Base-by-base conservation (phyloP, 2,113 vertebrate species). In the Zapornia atra region DNA sequence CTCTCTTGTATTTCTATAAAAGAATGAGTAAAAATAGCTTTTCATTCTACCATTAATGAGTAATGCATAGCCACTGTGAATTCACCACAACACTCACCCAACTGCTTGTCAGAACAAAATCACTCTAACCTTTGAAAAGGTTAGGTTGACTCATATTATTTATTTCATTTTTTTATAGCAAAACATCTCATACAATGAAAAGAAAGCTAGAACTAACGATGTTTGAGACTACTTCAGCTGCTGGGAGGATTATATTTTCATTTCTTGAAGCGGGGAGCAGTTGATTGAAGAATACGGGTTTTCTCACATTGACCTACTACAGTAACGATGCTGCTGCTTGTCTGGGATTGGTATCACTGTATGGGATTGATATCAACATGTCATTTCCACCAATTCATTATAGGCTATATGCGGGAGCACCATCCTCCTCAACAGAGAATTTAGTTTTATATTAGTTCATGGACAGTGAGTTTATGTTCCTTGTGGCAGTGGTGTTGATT, bases 11-110 rank as follows among this genome's bases (percentile, higher is more conserved):
- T 66, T 92, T 90, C 78, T 86, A 48, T 31, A 81, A 86, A 94
- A 92, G n/a, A 88, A 68, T 61, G 8, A 68, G 80, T 54, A 87
- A 91, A 91, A 66, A 64, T 54, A 90, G 38, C 61, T 69, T 91
- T 53, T 28, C 15, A 33, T 96, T 94, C 72, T 82, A 69, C 63
- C 29, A 72, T 89, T 71, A 63, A 70, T 36, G 12, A 14, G 53
- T 80, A 87, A 92, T n/a, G 38, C 18, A 46, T 12, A 94, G 48
- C 57, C 70, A 94, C 94, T 91, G 86, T 96, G 94, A 95, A 96
- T 69, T 92, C 66, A 89, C 53, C 88, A 68, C 76, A 92, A 82
- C 51, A 87, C 31, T 88, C 46, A 73, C 16, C 14, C 53, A 64
- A 15, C 53, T 75, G 70, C 66, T 65, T 76, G 59, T 71, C 53